Evolutionary conservation across 2,113 vertebrate genomes (phyloP), one percentile per base, ranked within the genome.

Genomic region (Corydoras maculifer): DNA sequence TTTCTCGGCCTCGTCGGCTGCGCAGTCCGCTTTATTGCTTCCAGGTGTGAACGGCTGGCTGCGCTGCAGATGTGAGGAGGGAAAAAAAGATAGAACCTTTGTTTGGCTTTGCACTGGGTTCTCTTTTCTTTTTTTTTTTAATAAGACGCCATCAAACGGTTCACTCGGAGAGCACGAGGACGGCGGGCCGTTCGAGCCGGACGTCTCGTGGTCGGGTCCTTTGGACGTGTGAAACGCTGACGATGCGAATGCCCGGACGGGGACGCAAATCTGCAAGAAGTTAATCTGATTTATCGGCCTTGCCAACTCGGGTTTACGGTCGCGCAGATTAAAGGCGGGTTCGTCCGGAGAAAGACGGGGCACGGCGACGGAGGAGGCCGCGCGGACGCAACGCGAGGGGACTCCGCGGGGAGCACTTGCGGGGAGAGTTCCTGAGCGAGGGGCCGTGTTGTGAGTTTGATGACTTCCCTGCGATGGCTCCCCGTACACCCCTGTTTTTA

Each of bases 41-140:
- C 85, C 88, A 90, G 88, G 86, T 90, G 88, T 86, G 86, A 87
- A 82, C 81, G 83, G 82, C 78, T 75, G 59, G 74, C 81, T 81
- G 85, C 70, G 71, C 78, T 83, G 51, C 80, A 84, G 83, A 77
- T 86, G 87, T 79, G 86, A 49, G 48, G 30, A 5, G 10, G 13
- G 15, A 54, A 48, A 51, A 50, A 49, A 60, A 78, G 67, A 72
- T 77, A 76, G 59, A 73, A 67, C 70, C 73, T 86, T 87, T 84
- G 82, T 87, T 88, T 84, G 76, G 77, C 78, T 81, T 77, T 82
- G 72, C 77, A 74, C 77, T 82, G 58, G 18, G 18, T 25, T 25
- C 2, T 25, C 18, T 25, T 25, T 25, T 25, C 2, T 25, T 25
- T 25, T 25, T 25, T 25, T 25, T 25, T 25, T 25, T 25, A 25